phyloP scores from a whole-genome alignment of 37 sponge, comb jelly and placozoan species.

The Oopsacas minuta region DNA sequence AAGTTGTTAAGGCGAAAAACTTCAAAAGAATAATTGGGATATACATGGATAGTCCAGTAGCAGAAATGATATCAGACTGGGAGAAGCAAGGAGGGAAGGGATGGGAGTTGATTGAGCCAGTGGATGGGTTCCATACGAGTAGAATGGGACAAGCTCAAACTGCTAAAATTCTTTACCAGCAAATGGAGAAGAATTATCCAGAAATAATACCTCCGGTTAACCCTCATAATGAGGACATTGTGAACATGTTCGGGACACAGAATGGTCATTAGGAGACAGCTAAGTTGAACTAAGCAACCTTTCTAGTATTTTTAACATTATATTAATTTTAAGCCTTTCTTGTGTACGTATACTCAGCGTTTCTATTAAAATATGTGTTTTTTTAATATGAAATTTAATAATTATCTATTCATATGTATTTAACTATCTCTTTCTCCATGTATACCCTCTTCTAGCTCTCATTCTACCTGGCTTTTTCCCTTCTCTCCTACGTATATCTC shows the following conservation, averaged over 20 bases:
- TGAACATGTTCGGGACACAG: conserved; percentile 64
- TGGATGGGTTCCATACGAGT: conserved; percentile 86
- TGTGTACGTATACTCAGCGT: background rate
- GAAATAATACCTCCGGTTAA: conserved; percentile 57
- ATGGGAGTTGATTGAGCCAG: conserved; percentile 79
- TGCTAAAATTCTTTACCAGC: conserved; percentile 41
- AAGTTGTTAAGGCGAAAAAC: conserved; percentile 31
- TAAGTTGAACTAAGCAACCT: background rate
- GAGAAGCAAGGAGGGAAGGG: conserved; percentile 37
- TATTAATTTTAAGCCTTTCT: too few species aligned
- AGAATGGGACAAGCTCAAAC: conserved; percentile 48
- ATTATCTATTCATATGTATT: background rate
- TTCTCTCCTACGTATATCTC: conserved; percentile 55
- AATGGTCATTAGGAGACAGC: conserved; percentile 49
- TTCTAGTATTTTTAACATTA: background rate
- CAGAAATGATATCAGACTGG: conserved; percentile 38
- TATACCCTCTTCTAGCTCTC: conserved; percentile 78
- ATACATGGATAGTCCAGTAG: conserved; percentile 53
- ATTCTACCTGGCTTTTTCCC: conserved; percentile 82
- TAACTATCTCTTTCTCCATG: conserved; percentile 36
- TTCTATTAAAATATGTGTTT: background rate
- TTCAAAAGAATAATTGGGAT: conserved; percentile 48
- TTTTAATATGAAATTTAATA: background rate
- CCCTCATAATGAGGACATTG: conserved; percentile 61
- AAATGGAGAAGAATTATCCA: conserved; percentile 24